These are phyloP conservation scores for Poecile montanus DNA, from an alignment of 2,797 vertebrate species.

Conservation along the genomic window DNA sequence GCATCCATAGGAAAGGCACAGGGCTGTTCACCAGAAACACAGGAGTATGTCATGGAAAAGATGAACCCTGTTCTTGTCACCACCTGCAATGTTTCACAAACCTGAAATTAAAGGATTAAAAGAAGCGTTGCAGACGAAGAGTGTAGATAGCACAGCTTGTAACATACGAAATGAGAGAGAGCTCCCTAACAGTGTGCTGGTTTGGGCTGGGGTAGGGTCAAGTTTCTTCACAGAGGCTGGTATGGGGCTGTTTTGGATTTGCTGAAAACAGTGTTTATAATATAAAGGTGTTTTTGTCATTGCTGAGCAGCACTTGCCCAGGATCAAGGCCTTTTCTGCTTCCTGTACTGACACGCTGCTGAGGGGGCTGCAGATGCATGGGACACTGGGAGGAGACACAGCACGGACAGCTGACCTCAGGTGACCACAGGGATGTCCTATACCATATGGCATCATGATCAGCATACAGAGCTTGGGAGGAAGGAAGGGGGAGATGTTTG, in stretches of 20 bases:
- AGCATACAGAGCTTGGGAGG: background rate
- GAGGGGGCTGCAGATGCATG: background rate
- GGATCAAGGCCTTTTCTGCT: background rate
- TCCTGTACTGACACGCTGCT: rapidly evolving
- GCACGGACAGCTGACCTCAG: background rate
- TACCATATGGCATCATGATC: background rate
- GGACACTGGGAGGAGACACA: background rate
- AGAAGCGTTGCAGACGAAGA: background rate
- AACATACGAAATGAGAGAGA: background rate
- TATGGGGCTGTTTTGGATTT: background rate
- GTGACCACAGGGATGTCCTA: background rate
- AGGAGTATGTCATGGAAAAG: background rate
- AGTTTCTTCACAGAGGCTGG: background rate
- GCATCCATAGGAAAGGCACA: background rate
- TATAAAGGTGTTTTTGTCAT: background rate
- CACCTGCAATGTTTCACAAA: background rate
- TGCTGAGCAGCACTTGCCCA: background rate
- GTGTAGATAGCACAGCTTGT: background rate
- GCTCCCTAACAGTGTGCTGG: rapidly evolving
- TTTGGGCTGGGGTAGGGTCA: background rate
- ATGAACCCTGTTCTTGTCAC: background rate
- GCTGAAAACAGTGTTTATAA: background rate
- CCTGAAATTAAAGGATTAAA: slow-evolving; percentile 22
- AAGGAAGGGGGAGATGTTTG: background rate
- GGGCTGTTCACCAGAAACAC: background rate